A percentile compares a stretch with the other conserved stretches of the same genome.
phyloP scores from a whole-genome alignment of 2,113 vertebrate genomes.

The Alligator sinensis region DNA sequence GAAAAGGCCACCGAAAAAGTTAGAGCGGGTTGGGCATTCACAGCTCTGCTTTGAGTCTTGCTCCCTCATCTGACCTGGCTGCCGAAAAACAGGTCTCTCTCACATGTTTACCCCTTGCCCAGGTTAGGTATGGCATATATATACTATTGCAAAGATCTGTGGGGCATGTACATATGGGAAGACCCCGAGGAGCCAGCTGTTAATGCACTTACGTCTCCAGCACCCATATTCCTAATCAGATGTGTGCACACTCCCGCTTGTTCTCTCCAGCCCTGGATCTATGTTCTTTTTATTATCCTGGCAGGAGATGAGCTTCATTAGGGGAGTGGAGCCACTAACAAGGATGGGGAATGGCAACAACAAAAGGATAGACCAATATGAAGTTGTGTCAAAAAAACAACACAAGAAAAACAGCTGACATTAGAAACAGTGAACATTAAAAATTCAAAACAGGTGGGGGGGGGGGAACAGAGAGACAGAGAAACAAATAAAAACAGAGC shows the following conservation, averaged over 20 bases:
- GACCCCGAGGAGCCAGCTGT: neutral
- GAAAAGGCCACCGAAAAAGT: neutral
- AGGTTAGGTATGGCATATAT: fast-evolving
- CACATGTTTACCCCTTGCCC: fast-evolving
- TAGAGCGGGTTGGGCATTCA: neutral
- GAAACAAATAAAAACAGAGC: conserved; percentile 63
- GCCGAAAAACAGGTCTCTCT: neutral
- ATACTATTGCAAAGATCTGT: neutral
- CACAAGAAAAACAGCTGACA: conserved; percentile 65
- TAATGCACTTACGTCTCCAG: neutral
- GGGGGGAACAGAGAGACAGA: conserved; percentile 16
- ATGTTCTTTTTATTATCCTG: conserved; percentile 62
- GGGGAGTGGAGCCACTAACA: conserved; percentile 61
- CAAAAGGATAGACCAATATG: conserved; percentile 59
- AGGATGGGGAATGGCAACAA: conserved; percentile 67
- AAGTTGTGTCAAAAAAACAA: conserved; percentile 72
- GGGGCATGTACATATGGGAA: neutral
- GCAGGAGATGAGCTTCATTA: conserved; percentile 72
- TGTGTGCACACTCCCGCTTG: neutral
- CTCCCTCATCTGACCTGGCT: neutral
- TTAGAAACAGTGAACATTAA: conserved; percentile 65
- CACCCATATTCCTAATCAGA: conserved; percentile 33
- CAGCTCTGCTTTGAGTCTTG: neutral
- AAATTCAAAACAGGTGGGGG: conserved; percentile 49
- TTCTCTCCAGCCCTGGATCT: conserved; percentile 45